Base-by-base conservation (phyloP, 2,797 vertebrate species). In the Acrossocheilus fasciatus region DNA sequence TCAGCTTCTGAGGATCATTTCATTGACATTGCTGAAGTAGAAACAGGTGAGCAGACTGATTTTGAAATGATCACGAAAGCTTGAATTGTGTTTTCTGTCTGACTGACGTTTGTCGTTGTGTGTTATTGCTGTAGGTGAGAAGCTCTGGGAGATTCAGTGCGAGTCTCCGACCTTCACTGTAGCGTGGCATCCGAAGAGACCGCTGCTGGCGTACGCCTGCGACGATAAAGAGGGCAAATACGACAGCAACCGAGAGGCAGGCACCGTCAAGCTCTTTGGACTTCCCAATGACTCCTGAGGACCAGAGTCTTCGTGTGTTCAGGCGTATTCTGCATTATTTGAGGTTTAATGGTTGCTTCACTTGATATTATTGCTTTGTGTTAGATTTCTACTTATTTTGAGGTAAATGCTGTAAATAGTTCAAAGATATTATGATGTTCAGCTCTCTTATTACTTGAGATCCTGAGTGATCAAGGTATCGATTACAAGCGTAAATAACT, bases 151-250 rank as follows among this genome's bases (percentile, higher is more conserved):
- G 92, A 97, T 99, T 30, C 98, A 99, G 93, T 99, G 98, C 0
- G 98, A 99, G 86, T 99, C 98, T 3, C 98, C 98, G 0, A 99
- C 98, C 84, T 99, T 99, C 92, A 99, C 98, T 0, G 98, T 99
- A 23, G 98, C 98, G 26, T 99, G 98, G 98, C 98, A 99, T 91
- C 98, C 98, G 0, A 99, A 99, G 94, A 95, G 97, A 79, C 97
- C 98, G 0, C 94, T 99, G 88, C 91, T 99, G 93, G 98, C 98
- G 0, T 99, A 98, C 39, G 98, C 98, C 89, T 99, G 98, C 66
- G 98, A 99, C 0, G 98, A 99, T 95, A 99, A 99, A 92, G 98
- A 99, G 68, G 97, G 98, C 68, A 99, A 99, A 92, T 99, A 99
- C 0, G 98, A 99, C 94, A 99, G 95, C 93, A 99, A 97, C 92